Percentiles rank a stretch among this genome's conserved stretches.
Evolutionary conservation across 2,888 invertebrate species (phyloP).

Genomic region (Bellardia pandia): DNA sequence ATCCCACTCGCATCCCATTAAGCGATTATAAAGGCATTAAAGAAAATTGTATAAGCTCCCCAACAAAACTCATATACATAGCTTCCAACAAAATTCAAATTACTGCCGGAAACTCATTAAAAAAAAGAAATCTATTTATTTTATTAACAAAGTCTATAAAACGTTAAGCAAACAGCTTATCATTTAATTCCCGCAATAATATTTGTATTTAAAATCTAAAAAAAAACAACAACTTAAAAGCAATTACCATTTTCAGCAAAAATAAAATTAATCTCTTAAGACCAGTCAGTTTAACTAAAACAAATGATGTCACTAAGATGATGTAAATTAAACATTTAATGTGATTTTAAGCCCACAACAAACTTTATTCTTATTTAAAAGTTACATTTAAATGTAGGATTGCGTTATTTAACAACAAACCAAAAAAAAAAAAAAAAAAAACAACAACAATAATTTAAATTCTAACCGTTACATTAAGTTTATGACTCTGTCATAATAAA

Average conservation of each 20-base stretch:
- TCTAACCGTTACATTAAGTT: neutral
- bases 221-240: neutral
- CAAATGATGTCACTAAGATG: constrained; percentile 60
- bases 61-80: too few species aligned
- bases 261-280: constrained; percentile 40
- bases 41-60: too few species aligned
- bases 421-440: too few species aligned
- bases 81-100: too few species aligned
- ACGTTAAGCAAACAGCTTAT: neutral
- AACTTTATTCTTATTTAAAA: neutral
- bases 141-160: neutral
- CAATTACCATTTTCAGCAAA: constrained; percentile 1
- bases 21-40: too few species aligned
- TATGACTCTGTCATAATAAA: neutral
- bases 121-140: neutral
- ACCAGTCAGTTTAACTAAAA: constrained; percentile 4
- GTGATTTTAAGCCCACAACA: constrained; percentile 39
- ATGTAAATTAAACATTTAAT: constrained; percentile 40
- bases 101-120: too few species aligned
- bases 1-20: too few species aligned
- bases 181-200: constrained; percentile 1
- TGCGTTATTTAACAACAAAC: neutral
- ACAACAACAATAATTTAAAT: neutral
- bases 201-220: constrained; percentile 2
- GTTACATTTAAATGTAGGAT: constrained; percentile 35